A percentile compares a stretch with the other conserved stretches of the same genome.
Evolutionary conservation across 2,797 vertebrate genomes (phyloP).

Genomic region (Pipistrellus pygmaeus): DNA sequence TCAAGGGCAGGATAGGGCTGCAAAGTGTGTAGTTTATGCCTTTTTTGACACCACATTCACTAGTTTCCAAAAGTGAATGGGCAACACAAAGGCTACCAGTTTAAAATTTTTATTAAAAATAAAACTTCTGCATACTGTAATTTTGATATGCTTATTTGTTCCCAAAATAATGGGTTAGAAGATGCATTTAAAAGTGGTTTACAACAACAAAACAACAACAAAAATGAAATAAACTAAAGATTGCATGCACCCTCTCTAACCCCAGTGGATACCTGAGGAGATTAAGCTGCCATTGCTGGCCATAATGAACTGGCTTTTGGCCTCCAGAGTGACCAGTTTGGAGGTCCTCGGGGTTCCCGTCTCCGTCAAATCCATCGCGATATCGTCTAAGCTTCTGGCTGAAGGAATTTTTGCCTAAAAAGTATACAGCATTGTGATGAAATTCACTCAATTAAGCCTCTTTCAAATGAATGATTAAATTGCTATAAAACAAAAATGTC

Average conservation of each 20-base stretch:
- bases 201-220: background rate
- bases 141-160: background rate
- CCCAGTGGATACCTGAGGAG: conserved; percentile 92
- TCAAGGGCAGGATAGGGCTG: conserved; percentile 25
- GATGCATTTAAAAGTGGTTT: background rate
- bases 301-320: conserved; percentile 96
- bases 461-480: conserved; percentile 13
- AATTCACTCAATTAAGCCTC: background rate
- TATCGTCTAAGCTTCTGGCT: conserved; percentile 95
- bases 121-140: background rate
- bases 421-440: background rate
- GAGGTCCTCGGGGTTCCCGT: conserved; percentile 90
- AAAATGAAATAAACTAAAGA: background rate
- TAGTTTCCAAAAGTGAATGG: too few relatives aligned
- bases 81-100: background rate
- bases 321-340: conserved; percentile 91
- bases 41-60: too few relatives aligned
- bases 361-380: conserved; percentile 96
- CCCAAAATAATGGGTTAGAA: background rate
- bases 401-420: conserved; percentile 95
- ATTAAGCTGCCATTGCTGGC: conserved; percentile 97
- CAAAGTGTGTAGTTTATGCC: background rate
- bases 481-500: conserved; percentile 22
- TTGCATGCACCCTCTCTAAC: accelerated
- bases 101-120: background rate